Percentiles rank a stretch among this genome's conserved stretches.
phyloP scores from a whole-genome alignment of 1,140 invertebrate genomes.

The Nasonia longicornis region DNA sequence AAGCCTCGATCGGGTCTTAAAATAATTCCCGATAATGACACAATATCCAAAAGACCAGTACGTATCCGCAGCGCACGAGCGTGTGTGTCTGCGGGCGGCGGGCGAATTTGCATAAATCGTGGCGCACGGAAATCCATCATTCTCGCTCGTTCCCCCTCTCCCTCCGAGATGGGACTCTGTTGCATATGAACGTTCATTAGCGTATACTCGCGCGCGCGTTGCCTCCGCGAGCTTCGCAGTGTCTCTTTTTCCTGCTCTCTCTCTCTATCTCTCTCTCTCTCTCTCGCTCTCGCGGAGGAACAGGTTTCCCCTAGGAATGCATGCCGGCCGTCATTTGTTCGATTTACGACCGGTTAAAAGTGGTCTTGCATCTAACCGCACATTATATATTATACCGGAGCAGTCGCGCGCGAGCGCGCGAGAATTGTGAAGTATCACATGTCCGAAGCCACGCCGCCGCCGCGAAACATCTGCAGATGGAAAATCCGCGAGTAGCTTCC shows the following conservation, averaged over 20 bases:
- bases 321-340: slow-evolving; percentile 49
- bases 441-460: slow-evolving; percentile 24
- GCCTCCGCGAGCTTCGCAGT: neutral
- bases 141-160: neutral
- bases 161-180: neutral
- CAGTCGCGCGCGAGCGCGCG: slow-evolving; percentile 18
- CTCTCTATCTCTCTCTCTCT: slow-evolving; percentile 29
- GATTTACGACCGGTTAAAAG: slow-evolving; percentile 57
- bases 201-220: slow-evolving; percentile 1
- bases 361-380: slow-evolving; percentile 53
- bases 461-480: slow-evolving; percentile 23
- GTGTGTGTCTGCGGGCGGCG: neutral
- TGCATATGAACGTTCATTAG: slow-evolving; percentile 14
- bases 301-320: slow-evolving; percentile 62
- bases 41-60: neutral
- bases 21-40: neutral
- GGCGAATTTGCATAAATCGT: slow-evolving; percentile 39
- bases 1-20: neutral
- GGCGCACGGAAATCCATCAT: slow-evolving; percentile 29
- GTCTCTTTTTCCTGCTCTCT: neutral
- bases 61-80: neutral
- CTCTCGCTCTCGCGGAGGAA: slow-evolving; percentile 49
- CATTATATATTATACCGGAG: slow-evolving; percentile 53
- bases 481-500: neutral
- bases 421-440: slow-evolving; percentile 36